Conservation (phyloP, 2,888 invertebrate species). For the Operophtera brumata region DNA sequence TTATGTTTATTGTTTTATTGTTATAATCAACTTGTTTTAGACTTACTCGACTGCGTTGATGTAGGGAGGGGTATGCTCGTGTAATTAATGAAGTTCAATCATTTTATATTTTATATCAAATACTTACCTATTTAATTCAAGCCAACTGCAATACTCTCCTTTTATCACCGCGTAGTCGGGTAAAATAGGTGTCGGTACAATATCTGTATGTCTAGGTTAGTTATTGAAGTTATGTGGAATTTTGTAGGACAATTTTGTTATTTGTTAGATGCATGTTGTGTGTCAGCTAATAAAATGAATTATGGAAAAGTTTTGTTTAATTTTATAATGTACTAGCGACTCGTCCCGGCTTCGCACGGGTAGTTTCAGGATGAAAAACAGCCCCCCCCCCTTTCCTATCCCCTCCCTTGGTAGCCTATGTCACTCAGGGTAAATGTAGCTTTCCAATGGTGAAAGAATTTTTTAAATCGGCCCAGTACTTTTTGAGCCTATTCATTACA, state of each 20-base stretch:
- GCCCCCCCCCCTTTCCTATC: too few species aligned
- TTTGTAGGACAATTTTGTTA: conserved; percentile 64
- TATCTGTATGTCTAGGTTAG: not conserved
- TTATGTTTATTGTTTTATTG: not conserved
- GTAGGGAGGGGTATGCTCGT: not conserved
- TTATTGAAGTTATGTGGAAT: conserved; percentile 28
- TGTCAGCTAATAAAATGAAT: conserved; percentile 51
- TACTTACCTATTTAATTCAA: too few species aligned
- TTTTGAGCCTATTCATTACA: too few species aligned
- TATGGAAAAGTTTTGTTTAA: conserved; percentile 7
- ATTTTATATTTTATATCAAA: too few species aligned
- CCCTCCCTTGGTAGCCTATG: too few species aligned
- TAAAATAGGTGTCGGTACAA: conserved; percentile 3
- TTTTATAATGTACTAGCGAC: not conserved
- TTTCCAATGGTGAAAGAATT: too few species aligned
- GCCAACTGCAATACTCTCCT: not conserved
- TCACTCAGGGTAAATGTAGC: too few species aligned
- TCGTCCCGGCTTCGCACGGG: too few species aligned
- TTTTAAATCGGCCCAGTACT: too few species aligned
- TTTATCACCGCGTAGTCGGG: not conserved
- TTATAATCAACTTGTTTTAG: not conserved
- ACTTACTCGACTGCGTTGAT: not conserved
- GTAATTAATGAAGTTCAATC: not conserved
- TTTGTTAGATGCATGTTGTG: conserved; percentile 59
- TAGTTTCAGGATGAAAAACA: too few species aligned